Conservation (phyloP, 2,888 invertebrate genomes). For the Helicoverpa assulta region DNA sequence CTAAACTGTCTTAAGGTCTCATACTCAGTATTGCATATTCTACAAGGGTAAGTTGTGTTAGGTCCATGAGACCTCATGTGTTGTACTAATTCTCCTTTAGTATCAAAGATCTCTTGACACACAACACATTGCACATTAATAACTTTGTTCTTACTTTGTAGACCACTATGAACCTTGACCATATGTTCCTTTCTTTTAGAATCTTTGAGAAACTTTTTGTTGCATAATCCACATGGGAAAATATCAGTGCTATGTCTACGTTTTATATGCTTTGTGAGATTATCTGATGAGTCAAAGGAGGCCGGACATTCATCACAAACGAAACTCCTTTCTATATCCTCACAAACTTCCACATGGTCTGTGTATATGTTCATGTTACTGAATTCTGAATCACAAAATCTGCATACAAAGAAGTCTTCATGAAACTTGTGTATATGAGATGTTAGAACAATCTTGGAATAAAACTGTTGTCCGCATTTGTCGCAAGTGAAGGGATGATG, state of each 20-base stretch:
- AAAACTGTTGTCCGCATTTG: conserved; percentile 73
- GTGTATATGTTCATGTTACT: conserved; percentile 60
- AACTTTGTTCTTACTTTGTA: conserved; percentile 65
- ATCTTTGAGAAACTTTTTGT: conserved; percentile 56
- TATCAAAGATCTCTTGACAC: conserved; percentile 62
- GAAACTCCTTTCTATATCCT: conserved; percentile 57
- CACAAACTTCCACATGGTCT: conserved; percentile 68
- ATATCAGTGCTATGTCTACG: conserved; percentile 66
- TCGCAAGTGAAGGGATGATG: conserved; percentile 75
- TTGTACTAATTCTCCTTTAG: conserved; percentile 66
- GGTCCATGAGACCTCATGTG: conserved; percentile 65
- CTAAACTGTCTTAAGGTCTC: conserved; percentile 44
- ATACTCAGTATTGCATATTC: conserved; percentile 50
- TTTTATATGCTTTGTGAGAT: conserved; percentile 64
- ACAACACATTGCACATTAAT: conserved; percentile 34
- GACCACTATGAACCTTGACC: conserved; percentile 69
- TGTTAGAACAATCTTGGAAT: conserved; percentile 69
- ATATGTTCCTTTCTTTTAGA: conserved; percentile 68
- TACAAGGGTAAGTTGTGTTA: conserved; percentile 38
- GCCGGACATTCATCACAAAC: conserved; percentile 70
- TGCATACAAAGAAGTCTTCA: conserved; percentile 67
- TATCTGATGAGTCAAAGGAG: conserved; percentile 68
- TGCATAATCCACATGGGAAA: conserved; percentile 71
- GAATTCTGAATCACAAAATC: conserved; percentile 72
- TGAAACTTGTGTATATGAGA: conserved; percentile 71